Conservation (phyloP, 30 jellyfish, hydroid and myxozoan genomes). For the Cassiopea xamachana region DNA sequence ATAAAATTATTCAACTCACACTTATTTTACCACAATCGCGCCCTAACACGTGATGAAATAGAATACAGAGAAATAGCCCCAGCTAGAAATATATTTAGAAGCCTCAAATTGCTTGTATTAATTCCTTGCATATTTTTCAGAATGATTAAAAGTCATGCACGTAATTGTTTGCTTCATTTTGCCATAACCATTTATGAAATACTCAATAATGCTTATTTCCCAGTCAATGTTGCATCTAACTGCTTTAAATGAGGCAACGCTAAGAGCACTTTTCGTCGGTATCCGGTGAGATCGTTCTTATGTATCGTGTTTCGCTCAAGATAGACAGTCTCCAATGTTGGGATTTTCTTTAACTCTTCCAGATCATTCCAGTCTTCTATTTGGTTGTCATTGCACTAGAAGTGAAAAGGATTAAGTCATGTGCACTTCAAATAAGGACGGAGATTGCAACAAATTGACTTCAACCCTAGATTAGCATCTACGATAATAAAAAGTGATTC, state of each 20-base stretch:
- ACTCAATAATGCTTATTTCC: not conserved
- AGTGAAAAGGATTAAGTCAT: not conserved
- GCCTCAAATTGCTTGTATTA: too few species aligned
- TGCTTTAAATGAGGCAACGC: slow-evolving; percentile 84
- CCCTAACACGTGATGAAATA: too few species aligned
- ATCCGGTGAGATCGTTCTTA: slow-evolving; percentile 64
- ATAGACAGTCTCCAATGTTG: slow-evolving; percentile 80
- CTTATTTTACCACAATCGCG: too few species aligned
- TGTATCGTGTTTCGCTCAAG: slow-evolving; percentile 92
- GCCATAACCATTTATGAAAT: not conserved
- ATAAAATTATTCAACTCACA: too few species aligned
- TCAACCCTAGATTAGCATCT: not conserved
- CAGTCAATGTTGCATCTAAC: slow-evolving; percentile 83
- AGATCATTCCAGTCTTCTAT: slow-evolving; percentile 74
- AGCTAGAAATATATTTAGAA: too few species aligned
- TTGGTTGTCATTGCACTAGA: slow-evolving; percentile 89
- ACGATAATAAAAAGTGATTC: too few species aligned
- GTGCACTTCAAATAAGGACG: not conserved
- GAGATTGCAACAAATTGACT: not conserved
- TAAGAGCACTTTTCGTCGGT: slow-evolving; percentile 78
- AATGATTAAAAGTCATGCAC: too few species aligned
- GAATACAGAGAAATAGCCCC: too few species aligned
- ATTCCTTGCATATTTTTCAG: too few species aligned
- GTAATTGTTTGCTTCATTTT: not conserved
- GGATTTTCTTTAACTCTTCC: slow-evolving; percentile 53